Evolutionary conservation across 2,113 vertebrate species (phyloP).

Genomic region (Raphicerus campestris): DNA sequence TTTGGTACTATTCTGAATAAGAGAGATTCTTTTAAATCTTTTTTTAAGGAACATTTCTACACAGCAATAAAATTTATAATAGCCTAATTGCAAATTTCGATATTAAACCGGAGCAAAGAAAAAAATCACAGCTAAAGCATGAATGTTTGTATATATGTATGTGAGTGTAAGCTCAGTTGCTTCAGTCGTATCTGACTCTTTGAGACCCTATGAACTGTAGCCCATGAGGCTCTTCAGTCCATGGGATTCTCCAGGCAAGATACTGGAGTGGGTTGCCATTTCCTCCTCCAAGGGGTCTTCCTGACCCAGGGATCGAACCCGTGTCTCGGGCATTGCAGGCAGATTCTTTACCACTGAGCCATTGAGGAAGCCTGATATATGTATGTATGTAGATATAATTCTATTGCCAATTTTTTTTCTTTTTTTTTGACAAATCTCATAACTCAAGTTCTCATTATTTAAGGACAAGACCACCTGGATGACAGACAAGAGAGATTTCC

Average conservation of each 20-base stretch:
- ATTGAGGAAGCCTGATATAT: not conserved
- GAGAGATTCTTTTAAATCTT: not conserved
- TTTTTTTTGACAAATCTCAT: not conserved
- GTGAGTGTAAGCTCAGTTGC: not conserved
- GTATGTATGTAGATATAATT: not conserved
- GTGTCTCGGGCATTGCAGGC: not conserved
- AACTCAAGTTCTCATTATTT: not conserved
- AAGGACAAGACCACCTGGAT: not conserved
- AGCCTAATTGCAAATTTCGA: not conserved
- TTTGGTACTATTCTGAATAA: not conserved
- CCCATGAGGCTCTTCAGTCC: not conserved
- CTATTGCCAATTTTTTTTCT: not conserved
- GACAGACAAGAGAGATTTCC: not conserved
- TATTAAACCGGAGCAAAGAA: not conserved
- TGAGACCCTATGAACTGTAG: not conserved
- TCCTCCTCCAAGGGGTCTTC: not conserved
- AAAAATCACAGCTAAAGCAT: not conserved
- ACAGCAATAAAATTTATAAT: not conserved
- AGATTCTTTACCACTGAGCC: not conserved
- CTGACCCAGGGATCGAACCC: accelerated
- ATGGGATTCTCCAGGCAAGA: not conserved
- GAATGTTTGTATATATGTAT: not conserved
- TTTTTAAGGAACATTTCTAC: not conserved
- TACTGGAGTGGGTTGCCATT: not conserved
- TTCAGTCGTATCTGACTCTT: not conserved